Evolutionary conservation across 2,113 vertebrate species (phyloP).

Genomic region (Peromyscus maniculatus): DNA sequence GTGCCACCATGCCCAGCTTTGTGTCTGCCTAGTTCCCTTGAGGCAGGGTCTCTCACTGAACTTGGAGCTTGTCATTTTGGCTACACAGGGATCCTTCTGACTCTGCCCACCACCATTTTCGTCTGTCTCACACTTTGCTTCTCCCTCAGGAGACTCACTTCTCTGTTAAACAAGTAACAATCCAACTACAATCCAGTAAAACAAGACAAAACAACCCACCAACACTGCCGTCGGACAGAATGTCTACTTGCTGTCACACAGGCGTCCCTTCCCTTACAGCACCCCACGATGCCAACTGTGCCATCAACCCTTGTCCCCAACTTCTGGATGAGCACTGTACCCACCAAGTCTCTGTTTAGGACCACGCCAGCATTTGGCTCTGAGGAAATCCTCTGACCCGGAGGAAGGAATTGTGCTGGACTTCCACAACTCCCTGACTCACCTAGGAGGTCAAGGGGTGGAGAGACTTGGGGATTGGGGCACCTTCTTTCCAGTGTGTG

Average conservation of each 20-base stretch:
- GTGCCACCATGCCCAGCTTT: neutral
- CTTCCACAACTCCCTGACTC: neutral
- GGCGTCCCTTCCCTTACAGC: neutral
- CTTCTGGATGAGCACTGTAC: neutral
- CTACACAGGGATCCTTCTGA: neutral
- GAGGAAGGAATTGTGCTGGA: neutral
- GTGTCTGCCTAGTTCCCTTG: no score
- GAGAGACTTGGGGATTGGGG: neutral
- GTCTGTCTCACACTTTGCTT: neutral
- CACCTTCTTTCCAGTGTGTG: neutral
- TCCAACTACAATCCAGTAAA: neutral
- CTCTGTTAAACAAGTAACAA: neutral
- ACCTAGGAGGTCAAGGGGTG: neutral
- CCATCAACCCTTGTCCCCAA: neutral
- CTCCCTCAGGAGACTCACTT: neutral
- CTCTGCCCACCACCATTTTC: neutral
- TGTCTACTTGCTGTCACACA: neutral
- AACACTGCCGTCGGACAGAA: neutral
- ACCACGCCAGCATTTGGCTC: neutral
- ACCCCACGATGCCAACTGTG: neutral
- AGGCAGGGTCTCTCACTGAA: neutral
- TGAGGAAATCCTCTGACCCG: neutral
- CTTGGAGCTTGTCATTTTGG: neutral
- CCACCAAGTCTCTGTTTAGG: neutral
- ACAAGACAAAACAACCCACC: neutral